A percentile compares a stretch with the other conserved stretches of the same genome.
These are phyloP conservation scores for Adineta ricciae DNA, from an alignment of 2,888 invertebrate genomes.

Conservation along the genomic window DNA sequence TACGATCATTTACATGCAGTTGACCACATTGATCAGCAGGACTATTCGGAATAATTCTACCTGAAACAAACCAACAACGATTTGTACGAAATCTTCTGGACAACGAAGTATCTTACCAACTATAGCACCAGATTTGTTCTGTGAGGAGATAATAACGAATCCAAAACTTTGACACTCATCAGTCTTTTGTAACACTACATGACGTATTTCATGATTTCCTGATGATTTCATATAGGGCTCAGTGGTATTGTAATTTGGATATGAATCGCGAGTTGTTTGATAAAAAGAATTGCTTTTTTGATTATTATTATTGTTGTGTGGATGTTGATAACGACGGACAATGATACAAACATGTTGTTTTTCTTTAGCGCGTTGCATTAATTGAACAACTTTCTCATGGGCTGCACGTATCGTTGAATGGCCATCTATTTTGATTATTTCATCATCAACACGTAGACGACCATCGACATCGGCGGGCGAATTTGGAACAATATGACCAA, in stretches of 20 bases:
- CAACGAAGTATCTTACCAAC: conserved; percentile 49
- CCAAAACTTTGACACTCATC: conserved; percentile 93
- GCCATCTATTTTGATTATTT: conserved; percentile 85
- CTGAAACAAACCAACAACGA: conserved; percentile 52
- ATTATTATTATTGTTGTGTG: neutral
- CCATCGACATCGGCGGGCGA: conserved; percentile 87
- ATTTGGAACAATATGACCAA: conserved; percentile 88
- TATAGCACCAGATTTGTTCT: conserved; percentile 46
- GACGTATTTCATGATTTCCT: neutral
- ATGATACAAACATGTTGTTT: conserved; percentile 74
- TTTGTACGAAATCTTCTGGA: too few species aligned
- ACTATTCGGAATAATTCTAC: conserved; percentile 82
- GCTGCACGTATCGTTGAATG: conserved; percentile 71
- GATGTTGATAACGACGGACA: conserved; percentile 56
- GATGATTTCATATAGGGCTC: neutral
- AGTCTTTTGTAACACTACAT: conserved; percentile 4
- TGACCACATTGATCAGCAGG: conserved; percentile 86
- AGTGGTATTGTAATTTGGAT: neutral
- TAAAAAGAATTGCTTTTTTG: neutral
- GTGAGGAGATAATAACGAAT: conserved; percentile 82
- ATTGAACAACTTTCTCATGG: conserved; percentile 80
- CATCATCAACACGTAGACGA: conserved; percentile 76
- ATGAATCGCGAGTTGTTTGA: neutral
- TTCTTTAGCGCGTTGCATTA: conserved; percentile 77
- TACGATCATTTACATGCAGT: conserved; percentile 83